Conservation (phyloP, 2,797 vertebrate genomes). For the Esox lucius region DNA sequence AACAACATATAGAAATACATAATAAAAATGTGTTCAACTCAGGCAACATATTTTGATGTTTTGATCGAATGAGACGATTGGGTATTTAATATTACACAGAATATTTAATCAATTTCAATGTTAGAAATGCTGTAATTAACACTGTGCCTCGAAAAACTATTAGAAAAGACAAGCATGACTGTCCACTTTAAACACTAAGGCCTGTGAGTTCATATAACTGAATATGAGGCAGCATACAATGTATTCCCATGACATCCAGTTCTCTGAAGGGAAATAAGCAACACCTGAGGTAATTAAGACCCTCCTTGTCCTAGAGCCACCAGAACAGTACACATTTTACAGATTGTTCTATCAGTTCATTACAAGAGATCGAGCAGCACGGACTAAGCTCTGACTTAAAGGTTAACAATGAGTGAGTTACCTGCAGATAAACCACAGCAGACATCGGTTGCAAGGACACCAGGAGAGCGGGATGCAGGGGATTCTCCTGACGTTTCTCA, state of each 20-base stretch:
- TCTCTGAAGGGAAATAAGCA: conserved; percentile 30
- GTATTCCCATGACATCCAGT: conserved; percentile 27
- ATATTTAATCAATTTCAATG: neutral
- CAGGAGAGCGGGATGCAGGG: conserved; percentile 30
- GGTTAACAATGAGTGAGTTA: conserved; percentile 39
- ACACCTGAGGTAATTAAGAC: conserved; percentile 30
- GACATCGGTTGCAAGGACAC: conserved; percentile 30
- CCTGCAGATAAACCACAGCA: conserved; percentile 34
- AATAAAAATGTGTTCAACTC: neutral
- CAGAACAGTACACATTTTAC: conserved; percentile 11
- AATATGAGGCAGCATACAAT: conserved; percentile 6
- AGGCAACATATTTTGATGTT: neutral
- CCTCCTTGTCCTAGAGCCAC: conserved; percentile 10
- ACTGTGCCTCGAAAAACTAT: neutral
- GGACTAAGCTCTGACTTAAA: conserved; percentile 19
- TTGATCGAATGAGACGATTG: neutral
- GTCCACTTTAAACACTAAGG: neutral
- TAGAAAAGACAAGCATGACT: neutral
- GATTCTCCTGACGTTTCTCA: conserved; percentile 7
- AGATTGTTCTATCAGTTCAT: conserved; percentile 30
- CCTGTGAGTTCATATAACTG: neutral
- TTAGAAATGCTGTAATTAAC: neutral
- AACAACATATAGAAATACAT: neutral
- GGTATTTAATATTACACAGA: neutral
- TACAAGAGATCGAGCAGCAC: conserved; percentile 19